Evolutionary conservation across 2,888 invertebrate species (phyloP).

Genomic region (Beris chalybata): DNA sequence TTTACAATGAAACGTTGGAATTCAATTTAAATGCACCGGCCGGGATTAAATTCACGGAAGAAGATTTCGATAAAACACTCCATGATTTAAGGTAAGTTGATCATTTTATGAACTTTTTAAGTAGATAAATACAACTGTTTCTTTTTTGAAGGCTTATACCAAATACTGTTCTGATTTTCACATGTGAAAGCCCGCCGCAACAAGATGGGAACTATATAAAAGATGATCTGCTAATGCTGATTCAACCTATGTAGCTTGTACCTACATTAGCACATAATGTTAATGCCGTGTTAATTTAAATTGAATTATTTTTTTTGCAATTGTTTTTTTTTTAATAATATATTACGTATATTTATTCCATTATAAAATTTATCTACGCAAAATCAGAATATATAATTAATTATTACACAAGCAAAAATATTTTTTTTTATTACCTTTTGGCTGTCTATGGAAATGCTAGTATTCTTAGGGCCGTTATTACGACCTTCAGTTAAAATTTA

Average conservation of each 20-base stretch:
- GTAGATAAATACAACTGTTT: conserved; percentile 11
- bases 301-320: too few species aligned
- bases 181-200: conserved; percentile 64
- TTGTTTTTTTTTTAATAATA: too few species aligned
- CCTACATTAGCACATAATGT: background rate
- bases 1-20: conserved; percentile 68
- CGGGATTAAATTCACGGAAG: conserved; percentile 67
- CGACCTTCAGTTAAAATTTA: too few species aligned
- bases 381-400: too few species aligned
- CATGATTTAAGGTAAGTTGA: conserved; percentile 61
- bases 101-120: background rate
- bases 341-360: too few species aligned
- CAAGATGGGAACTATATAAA: conserved; percentile 67
- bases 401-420: too few species aligned
- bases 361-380: too few species aligned
- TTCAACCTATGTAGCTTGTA: conserved; percentile 56
- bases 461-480: too few species aligned
- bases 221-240: conserved; percentile 74
- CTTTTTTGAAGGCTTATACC: conserved; percentile 70
- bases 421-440: too few species aligned
- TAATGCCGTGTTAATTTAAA: background rate
- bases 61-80: conserved; percentile 72
- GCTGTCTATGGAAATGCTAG: too few species aligned
- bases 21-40: conserved; percentile 71
- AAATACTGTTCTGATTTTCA: conserved; percentile 77